Evolutionary conservation across 2,888 invertebrate genomes (phyloP).

Genomic region (Dicranocentrus wangi): DNA sequence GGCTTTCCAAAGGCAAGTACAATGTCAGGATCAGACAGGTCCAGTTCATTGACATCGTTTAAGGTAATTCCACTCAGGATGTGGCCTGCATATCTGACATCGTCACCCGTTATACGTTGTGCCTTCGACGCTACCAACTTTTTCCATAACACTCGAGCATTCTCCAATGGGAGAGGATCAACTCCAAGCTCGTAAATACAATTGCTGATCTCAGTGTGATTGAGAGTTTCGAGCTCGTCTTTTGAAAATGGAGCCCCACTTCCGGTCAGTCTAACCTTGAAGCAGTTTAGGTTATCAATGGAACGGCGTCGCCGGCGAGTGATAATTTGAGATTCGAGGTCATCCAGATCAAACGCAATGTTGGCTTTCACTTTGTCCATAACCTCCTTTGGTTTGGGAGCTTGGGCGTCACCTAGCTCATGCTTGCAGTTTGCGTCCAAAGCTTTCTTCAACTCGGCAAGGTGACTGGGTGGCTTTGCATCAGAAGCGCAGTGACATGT

Average conservation of each 20-base stretch:
- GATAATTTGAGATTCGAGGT: constrained; percentile 70
- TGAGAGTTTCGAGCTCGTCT: constrained; percentile 63
- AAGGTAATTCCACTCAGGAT: constrained; percentile 67
- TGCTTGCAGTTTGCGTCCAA: constrained; percentile 68
- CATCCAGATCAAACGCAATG: constrained; percentile 65
- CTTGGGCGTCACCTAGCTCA: constrained; percentile 58
- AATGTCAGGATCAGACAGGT: constrained; percentile 67
- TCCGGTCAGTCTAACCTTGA: constrained; percentile 67
- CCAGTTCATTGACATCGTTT: constrained; percentile 65
- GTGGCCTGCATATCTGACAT: constrained; percentile 60
- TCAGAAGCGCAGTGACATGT: constrained; percentile 69
- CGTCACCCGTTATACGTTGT: constrained; percentile 39
- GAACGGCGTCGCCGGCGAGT: constrained; percentile 33
- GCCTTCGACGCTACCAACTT: constrained; percentile 60
- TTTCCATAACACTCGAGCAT: constrained; percentile 67
- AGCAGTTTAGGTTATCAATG: constrained; percentile 60
- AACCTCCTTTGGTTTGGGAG: constrained; percentile 38
- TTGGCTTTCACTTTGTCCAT: constrained; percentile 68
- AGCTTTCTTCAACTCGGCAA: constrained; percentile 65
- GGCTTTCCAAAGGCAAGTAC: constrained; percentile 66
- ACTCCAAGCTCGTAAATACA: constrained; percentile 70
- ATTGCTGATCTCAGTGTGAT: constrained; percentile 59
- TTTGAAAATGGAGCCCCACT: constrained; percentile 64
- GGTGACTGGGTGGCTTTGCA: constrained; percentile 68
- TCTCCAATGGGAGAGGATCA: constrained; percentile 59